These are phyloP conservation scores for Drosophila nr. perissopoda DNA, from an alignment of 2,888 invertebrate genomes.

Conservation along the genomic window DNA sequence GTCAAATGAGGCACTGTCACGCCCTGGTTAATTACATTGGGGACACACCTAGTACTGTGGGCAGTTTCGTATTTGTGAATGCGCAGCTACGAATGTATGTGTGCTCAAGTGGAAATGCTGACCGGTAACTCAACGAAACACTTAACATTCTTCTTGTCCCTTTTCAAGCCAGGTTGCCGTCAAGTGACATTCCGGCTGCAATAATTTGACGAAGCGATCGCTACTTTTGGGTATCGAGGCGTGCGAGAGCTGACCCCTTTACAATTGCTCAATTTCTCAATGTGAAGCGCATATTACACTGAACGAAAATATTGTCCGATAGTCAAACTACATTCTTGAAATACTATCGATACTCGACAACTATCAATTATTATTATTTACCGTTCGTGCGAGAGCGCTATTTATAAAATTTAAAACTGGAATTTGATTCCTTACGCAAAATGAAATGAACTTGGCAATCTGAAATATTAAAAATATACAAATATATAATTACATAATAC, in stretches of 20 bases:
- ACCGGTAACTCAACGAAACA: constrained; percentile 34
- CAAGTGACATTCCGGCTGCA: not conserved
- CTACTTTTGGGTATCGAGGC: not conserved
- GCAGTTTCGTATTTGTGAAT: constrained; percentile 1
- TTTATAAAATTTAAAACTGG: not conserved
- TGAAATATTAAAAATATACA: not conserved
- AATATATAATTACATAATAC: not conserved
- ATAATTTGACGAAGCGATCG: constrained; percentile 14
- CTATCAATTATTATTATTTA: not conserved
- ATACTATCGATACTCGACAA: not conserved
- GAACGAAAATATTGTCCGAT: not conserved
- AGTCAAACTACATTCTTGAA: not conserved
- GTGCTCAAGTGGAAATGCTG: constrained; percentile 9
- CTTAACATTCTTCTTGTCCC: not conserved
- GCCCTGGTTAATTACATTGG: constrained; percentile 28
- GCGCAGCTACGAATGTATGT: not conserved
- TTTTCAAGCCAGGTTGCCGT: not conserved
- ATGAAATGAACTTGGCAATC: not conserved
- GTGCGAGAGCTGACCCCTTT: constrained; percentile 4
- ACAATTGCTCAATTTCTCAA: not conserved
- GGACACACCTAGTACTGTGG: constrained; percentile 15
- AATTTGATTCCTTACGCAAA: not conserved
- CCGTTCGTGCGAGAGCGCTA: not conserved
- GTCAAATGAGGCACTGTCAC: not conserved
- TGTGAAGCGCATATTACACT: not conserved